Evolutionary conservation across 2,888 invertebrate genomes (phyloP).

Genomic region (Dryococelus australis): DNA sequence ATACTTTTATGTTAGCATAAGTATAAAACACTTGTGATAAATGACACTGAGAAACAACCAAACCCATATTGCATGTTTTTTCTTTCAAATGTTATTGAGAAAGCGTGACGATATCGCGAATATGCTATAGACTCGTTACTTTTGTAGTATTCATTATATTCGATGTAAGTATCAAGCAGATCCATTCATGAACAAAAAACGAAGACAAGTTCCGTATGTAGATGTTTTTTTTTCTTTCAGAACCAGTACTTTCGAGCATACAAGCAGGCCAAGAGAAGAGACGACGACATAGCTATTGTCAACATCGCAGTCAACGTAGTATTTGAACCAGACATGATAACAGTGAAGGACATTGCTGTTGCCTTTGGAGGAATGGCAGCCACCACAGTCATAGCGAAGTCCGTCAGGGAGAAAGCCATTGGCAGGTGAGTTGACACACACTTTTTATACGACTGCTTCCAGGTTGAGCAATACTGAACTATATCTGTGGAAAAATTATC

Average conservation of each 20-base stretch:
- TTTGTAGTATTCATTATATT: no score
- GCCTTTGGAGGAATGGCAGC: conserved; percentile 96
- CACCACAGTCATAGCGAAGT: conserved; percentile 76
- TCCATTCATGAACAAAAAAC: no score
- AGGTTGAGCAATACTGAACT: not conserved
- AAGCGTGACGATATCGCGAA: no score
- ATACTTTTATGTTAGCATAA: no score
- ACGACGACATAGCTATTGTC: conserved; percentile 96
- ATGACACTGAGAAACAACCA: no score
- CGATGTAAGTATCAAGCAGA: no score
- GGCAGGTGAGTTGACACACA: conserved; percentile 57
- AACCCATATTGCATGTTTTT: no score
- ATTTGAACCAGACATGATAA: conserved; percentile 64
- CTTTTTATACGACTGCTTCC: conserved; percentile 11
- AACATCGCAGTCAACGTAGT: conserved; percentile 82
- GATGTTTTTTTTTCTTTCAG: conserved; percentile 48
- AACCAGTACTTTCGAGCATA: conserved; percentile 79
- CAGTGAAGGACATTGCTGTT: conserved; percentile 70
- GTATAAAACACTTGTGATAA: no score
- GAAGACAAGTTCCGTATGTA: no score
- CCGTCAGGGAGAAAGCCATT: conserved; percentile 67
- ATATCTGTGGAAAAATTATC: no score
- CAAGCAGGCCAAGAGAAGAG: conserved; percentile 90
- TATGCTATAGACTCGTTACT: no score
- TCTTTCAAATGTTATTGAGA: no score